Conservation (phyloP, 2,888 invertebrate genomes). For the Axea sp. region DNA sequence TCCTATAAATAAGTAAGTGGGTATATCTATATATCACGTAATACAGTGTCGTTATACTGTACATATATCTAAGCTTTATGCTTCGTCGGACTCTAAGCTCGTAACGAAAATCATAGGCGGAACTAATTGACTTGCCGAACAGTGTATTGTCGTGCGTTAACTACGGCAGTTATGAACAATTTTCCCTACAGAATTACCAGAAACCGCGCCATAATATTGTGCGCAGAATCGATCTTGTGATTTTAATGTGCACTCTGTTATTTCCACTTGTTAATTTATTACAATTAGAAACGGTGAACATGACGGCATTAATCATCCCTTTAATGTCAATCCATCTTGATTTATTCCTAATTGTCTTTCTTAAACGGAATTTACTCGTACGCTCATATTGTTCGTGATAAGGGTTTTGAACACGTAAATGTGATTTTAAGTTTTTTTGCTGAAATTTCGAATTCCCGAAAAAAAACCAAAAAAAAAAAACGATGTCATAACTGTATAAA, state of each 20-base stretch:
- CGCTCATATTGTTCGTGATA: background rate
- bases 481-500: too few relatives aligned
- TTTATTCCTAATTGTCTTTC: conserved; percentile 29
- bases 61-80: conserved; percentile 61
- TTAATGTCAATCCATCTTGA: conserved; percentile 29
- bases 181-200: conserved; percentile 54
- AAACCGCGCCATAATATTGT: conserved; percentile 47
- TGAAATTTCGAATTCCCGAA: too few relatives aligned
- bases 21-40: conserved; percentile 48
- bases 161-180: conserved; percentile 58
- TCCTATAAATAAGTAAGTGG: conserved; percentile 45
- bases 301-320: conserved; percentile 23
- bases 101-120: conserved; percentile 62
- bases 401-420: background rate
- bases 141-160: conserved; percentile 61
- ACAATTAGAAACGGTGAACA: conserved; percentile 6
- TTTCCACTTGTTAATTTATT: conserved; percentile 43
- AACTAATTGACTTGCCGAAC: conserved; percentile 63
- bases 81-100: conserved; percentile 58
- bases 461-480: too few relatives aligned
- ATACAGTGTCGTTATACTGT: conserved; percentile 46
- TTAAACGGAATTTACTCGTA: conserved; percentile 26
- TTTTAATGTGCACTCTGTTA: conserved; percentile 24
- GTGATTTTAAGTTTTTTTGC: too few relatives aligned
- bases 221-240: conserved; percentile 25